Conservation (phyloP, 2,888 invertebrate species). For the Ditula angustiorana region DNA sequence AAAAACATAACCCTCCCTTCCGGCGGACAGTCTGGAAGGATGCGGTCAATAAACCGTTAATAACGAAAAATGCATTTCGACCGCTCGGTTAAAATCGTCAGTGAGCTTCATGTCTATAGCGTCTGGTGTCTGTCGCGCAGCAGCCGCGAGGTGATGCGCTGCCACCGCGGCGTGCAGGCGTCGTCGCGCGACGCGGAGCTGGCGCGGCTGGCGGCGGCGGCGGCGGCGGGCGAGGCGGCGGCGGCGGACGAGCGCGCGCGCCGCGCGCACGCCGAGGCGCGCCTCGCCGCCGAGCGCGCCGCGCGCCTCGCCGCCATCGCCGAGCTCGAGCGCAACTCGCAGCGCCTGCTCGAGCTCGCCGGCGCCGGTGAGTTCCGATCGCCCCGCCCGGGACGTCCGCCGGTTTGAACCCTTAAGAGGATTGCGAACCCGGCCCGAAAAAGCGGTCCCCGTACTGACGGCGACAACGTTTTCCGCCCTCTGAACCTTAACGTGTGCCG, state of each 20-base stretch:
- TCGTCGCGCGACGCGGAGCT: slow-evolving; percentile 88
- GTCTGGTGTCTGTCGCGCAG: slow-evolving; percentile 51
- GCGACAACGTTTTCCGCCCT: too few relatives aligned
- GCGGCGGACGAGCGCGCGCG: slow-evolving; percentile 87
- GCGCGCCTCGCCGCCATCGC: slow-evolving; percentile 91
- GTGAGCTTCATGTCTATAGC: not conserved
- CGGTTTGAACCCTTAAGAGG: too few relatives aligned
- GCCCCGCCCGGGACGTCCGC: too few relatives aligned
- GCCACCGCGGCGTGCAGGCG: slow-evolving; percentile 86
- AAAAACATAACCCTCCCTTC: too few relatives aligned
- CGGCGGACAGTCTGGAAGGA: too few relatives aligned
- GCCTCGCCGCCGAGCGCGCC: slow-evolving; percentile 88
- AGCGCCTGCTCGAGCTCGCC: slow-evolving; percentile 88
- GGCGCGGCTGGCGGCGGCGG: slow-evolving; percentile 85
- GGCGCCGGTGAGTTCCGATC: slow-evolving; percentile 71
- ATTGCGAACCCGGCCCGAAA: too few relatives aligned
- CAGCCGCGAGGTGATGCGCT: slow-evolving; percentile 76
- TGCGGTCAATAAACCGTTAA: too few relatives aligned
- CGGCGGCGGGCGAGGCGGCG: slow-evolving; percentile 85
- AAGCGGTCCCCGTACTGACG: too few relatives aligned
- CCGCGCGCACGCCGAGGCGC: slow-evolving; percentile 84
- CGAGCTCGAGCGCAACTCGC: slow-evolving; percentile 90
- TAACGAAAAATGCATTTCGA: too few relatives aligned
- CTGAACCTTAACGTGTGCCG: too few relatives aligned
- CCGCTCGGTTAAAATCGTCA: too few relatives aligned